Conservation (phyloP, 2,113 vertebrate genomes). For the Apodemus speciosus region DNA sequence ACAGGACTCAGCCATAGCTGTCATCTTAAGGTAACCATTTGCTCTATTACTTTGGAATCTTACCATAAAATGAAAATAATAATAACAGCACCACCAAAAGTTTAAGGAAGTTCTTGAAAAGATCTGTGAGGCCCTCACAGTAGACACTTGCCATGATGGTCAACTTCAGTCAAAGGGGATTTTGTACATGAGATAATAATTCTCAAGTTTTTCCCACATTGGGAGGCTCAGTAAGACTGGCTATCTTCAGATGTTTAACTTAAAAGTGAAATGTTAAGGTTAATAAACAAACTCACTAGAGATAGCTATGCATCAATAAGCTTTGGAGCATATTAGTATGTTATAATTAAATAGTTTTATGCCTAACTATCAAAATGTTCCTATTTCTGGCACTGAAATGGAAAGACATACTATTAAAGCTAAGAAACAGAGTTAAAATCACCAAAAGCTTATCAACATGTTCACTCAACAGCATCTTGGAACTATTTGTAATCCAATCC, state of each 20-base stretch:
- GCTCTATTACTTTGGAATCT: background rate
- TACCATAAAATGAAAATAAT: constrained; percentile 11
- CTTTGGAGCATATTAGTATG: background rate
- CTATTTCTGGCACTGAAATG: background rate
- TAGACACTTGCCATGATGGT: accelerated
- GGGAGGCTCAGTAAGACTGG: background rate
- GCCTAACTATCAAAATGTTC: background rate
- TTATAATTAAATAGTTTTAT: background rate
- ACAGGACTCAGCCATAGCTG: background rate
- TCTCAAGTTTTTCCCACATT: background rate
- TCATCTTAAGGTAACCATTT: background rate
- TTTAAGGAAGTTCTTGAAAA: background rate
- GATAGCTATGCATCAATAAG: background rate
- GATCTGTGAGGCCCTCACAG: background rate
- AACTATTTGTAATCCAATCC: background rate
- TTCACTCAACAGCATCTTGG: background rate
- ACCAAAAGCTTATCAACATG: constrained; percentile 6
- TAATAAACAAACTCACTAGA: background rate
- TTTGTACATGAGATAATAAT: background rate
- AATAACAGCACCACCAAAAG: background rate
- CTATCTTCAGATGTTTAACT: background rate
- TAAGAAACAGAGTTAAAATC: background rate
- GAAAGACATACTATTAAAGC: background rate
- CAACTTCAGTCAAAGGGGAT: background rate
- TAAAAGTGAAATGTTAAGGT: constrained; percentile 37